Evolutionary conservation across 2,113 vertebrate species (phyloP).

Genomic region (Charina bottae): DNA sequence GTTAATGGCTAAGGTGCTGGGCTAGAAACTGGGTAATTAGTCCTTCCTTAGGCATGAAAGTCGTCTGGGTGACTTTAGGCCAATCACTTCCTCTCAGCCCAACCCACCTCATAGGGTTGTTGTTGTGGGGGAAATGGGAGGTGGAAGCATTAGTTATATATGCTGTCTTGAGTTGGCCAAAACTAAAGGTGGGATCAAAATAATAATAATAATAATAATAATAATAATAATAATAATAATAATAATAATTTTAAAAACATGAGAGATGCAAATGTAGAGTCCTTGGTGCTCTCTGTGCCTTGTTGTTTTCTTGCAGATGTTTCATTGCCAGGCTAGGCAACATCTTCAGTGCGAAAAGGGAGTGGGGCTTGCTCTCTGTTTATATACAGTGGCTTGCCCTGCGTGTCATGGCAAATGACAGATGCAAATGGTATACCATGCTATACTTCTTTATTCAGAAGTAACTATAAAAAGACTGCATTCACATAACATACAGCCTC

Average conservation of each 20-base stretch:
- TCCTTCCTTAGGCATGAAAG: too few species aligned
- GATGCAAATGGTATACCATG: neutral
- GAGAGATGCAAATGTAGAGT: neutral
- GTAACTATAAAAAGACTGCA: neutral
- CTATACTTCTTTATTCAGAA: neutral
- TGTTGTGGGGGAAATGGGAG: neutral
- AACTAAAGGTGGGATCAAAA: too few species aligned
- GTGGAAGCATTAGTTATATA: neutral
- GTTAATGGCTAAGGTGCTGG: neutral
- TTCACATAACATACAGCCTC: neutral
- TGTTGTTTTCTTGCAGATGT: too few species aligned
- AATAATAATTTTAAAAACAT: neutral
- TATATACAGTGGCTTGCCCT: too few species aligned
- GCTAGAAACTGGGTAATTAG: too few species aligned
- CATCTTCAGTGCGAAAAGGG: too few species aligned
- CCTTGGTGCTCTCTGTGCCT: too few species aligned
- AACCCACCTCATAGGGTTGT: neutral
- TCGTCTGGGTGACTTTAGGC: too few species aligned
- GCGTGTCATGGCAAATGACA: neutral
- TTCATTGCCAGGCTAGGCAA: too few species aligned
- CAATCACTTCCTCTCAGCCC: neutral
- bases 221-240: neutral
- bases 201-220: neutral
- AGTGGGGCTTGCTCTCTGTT: too few species aligned
- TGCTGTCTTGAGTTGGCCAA: too few species aligned